Evolutionary conservation across 2,113 vertebrate species (phyloP).

Genomic region (Actinemys pallida): DNA sequence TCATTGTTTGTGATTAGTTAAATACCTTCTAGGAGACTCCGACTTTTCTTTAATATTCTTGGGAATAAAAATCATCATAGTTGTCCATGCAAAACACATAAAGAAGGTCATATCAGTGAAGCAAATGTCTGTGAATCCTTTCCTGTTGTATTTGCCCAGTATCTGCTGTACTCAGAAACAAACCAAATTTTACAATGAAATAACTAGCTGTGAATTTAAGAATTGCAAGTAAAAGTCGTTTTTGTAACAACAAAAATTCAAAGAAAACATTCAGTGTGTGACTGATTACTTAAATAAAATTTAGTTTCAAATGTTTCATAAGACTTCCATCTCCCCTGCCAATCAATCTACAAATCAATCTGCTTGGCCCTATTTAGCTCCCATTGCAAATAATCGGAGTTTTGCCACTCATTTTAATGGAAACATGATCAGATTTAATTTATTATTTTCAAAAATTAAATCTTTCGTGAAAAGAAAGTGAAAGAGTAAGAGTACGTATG

Average conservation of each 20-base stretch:
- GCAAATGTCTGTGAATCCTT: not conserved
- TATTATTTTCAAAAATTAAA: not conserved
- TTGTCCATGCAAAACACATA: not conserved
- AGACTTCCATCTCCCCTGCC: not conserved
- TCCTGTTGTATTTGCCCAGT: not conserved
- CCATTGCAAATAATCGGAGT: not conserved
- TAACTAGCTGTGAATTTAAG: not conserved
- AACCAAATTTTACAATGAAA: not conserved
- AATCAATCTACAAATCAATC: not conserved
- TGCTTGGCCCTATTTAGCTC: not conserved
- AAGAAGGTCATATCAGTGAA: not conserved
- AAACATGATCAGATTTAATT: not conserved
- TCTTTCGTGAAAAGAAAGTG: conserved; percentile 13
- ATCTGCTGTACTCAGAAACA: not conserved
- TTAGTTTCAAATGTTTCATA: not conserved
- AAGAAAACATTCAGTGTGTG: not conserved
- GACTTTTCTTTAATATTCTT: not conserved
- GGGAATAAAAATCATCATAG: not conserved
- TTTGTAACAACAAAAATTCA: not conserved
- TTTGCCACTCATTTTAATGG: conserved; percentile 27
- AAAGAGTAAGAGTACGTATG: not conserved
- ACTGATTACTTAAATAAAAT: not conserved
- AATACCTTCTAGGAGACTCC: not conserved
- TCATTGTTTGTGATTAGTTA: not conserved
- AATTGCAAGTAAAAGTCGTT: fast-evolving